These are phyloP conservation scores for Spodoptera picta DNA, from an alignment of 2,888 invertebrate genomes.

Conservation along the genomic window DNA sequence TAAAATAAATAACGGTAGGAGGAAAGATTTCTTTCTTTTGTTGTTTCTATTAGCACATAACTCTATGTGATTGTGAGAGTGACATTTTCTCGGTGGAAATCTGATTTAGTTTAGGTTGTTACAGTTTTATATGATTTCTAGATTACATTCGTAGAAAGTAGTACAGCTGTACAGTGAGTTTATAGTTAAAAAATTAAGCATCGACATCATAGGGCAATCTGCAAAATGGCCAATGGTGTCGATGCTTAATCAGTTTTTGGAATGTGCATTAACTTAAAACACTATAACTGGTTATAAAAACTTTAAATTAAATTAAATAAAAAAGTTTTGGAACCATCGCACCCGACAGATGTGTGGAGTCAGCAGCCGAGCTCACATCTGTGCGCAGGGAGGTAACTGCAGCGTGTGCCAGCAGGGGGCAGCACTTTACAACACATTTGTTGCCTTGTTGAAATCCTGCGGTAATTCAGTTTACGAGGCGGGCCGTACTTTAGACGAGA, in stretches of 20 bases:
- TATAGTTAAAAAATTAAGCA: too few relatives aligned
- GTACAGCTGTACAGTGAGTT: too few relatives aligned
- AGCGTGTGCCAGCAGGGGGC: conserved; percentile 6
- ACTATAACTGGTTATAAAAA: conserved; percentile 28
- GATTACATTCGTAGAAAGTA: too few relatives aligned
- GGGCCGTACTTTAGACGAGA: conserved; percentile 22
- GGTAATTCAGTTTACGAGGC: conserved; percentile 35
- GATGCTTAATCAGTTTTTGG: conserved; percentile 14
- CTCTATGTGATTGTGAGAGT: too few relatives aligned
- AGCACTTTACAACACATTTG: conserved; percentile 40
- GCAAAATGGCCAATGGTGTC: too few relatives aligned
- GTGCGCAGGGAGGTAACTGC: conserved; percentile 8
- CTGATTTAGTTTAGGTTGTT: too few relatives aligned
- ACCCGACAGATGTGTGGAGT: conserved; percentile 17
- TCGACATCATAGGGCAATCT: too few relatives aligned
- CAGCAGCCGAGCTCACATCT: conserved; percentile 18
- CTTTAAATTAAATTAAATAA: conserved; percentile 24
- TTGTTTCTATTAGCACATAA: background rate
- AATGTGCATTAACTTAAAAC: conserved; percentile 1
- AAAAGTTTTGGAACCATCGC: conserved; percentile 13
- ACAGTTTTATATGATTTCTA: too few relatives aligned
- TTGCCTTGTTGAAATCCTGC: conserved; percentile 39
- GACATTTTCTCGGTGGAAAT: too few relatives aligned
- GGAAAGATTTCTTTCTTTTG: conserved; percentile 10
- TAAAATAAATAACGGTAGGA: conserved; percentile 17